Evolutionary conservation across 1,140 invertebrate species (phyloP).

Genomic region (Drosophila tsacasi): DNA sequence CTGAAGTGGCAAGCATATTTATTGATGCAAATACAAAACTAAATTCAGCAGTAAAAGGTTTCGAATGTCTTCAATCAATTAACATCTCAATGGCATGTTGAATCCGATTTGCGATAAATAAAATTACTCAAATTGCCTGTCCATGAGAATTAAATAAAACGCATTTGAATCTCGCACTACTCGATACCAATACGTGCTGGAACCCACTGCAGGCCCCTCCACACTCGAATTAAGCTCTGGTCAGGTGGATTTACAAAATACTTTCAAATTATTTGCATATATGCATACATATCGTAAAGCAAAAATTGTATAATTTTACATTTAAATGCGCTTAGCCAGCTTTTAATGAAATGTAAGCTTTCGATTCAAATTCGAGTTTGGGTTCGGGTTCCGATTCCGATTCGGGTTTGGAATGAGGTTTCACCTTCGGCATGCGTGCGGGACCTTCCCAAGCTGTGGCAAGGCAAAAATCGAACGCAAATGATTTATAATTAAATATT

Average conservation of each 20-base stretch:
- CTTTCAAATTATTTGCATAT: constrained; percentile 71
- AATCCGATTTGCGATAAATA: constrained; percentile 27
- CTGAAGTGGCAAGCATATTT: constrained; percentile 5
- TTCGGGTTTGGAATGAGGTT: constrained; percentile 50
- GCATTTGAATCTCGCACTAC: constrained; percentile 13
- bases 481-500: constrained; percentile 83
- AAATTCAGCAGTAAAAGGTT: constrained; percentile 1
- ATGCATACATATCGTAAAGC: constrained; percentile 62
- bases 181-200: constrained; percentile 34
- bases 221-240: constrained; percentile 37
- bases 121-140: constrained; percentile 24
- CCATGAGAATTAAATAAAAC: constrained; percentile 32
- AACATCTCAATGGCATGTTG: constrained; percentile 9
- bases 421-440: constrained; percentile 75
- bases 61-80: constrained; percentile 28
- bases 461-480: constrained; percentile 61
- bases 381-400: constrained; percentile 21
- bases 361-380: constrained; percentile 59
- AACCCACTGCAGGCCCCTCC: not conserved
- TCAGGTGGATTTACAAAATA: constrained; percentile 60
- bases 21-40: not conserved
- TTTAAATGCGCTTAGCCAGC: constrained; percentile 75
- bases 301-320: constrained; percentile 76
- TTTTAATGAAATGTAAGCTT: constrained; percentile 77
- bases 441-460: constrained; percentile 60